A percentile compares a stretch with the other conserved stretches of the same genome.
Conservation (phyloP, 2,888 invertebrate species). For the Aradus depressus region DNA sequence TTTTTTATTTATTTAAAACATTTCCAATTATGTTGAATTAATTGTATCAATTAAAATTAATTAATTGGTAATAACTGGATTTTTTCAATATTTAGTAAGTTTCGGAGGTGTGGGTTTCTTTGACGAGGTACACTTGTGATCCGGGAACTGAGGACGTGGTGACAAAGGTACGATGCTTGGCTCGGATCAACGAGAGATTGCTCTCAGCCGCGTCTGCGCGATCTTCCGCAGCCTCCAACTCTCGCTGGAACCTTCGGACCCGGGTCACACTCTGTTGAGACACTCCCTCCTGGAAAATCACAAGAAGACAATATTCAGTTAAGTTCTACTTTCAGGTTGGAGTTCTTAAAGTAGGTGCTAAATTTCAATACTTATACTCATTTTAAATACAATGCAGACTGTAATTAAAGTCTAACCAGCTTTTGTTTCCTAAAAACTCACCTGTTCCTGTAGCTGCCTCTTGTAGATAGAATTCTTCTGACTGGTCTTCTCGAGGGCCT, state of each 20-base stretch:
- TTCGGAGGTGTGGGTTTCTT: constrained; percentile 50
- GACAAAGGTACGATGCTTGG: constrained; percentile 96
- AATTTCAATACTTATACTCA: not conserved
- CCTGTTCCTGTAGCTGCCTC: constrained; percentile 88
- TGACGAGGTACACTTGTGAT: constrained; percentile 81
- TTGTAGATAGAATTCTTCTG: constrained; percentile 89
- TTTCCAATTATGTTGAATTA: not conserved
- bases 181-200: constrained; percentile 87
- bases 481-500: constrained; percentile 72
- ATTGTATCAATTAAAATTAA: too few relatives aligned
- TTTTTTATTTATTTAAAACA: not conserved
- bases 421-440: constrained; percentile 35
- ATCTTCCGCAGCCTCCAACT: constrained; percentile 94
- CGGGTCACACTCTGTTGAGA: constrained; percentile 87
- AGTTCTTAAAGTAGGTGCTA: not conserved
- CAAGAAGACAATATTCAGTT: not conserved
- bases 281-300: constrained; percentile 62
- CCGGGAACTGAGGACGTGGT: constrained; percentile 87
- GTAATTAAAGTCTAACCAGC: too few relatives aligned
- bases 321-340: not conserved
- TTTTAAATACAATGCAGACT: too few relatives aligned
- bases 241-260: constrained; percentile 95
- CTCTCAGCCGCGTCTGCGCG: constrained; percentile 91
- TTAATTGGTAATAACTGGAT: too few relatives aligned
- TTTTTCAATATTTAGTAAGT: constrained; percentile 22